Evolutionary conservation across 2,888 invertebrate genomes (phyloP), one percentile per base, ranked within the genome.

Genomic region (Microctonus aethiopoides): DNA sequence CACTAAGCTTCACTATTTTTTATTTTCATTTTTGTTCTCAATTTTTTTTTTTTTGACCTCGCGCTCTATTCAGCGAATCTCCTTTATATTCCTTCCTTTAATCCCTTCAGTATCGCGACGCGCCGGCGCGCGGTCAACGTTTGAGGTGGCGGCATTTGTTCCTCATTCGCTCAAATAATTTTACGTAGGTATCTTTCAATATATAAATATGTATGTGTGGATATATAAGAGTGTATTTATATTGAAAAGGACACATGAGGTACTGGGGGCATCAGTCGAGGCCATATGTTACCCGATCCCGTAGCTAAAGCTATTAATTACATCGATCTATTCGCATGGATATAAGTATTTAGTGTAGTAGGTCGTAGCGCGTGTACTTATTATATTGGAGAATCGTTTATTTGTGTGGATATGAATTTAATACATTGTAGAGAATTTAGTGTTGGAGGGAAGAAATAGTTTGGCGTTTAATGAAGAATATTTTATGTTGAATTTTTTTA

Each of bases 261-360:
- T 60, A n/a, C 36, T 11, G 54, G 46, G 16, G 16, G 46, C 46
- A 46, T 46, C 60, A 70, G 77, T 80, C 77, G 78, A 74, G 74
- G 78, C 84, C 84, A 84, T 84, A 84, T 85, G 85, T 85, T 84
- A 82, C 82, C 79, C 81, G 83, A 84, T 84, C 80, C 82, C 77
- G 68, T 68, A 64, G 68, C 76, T 78, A 75, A 76, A 80, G 83
- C 84, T 84, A 85, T 85, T 85, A 85, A 85, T 85, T 85, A 85
- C 83, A 84, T 84, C 83, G 83, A 84, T 84, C 83, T 82, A 68
- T 68, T 26, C 61, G 32, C 41, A 57, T 46, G 57, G 32, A 24
- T 54, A 83, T 81, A 82, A 46, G 16, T 79, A 71, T 76, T 32
- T 76, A 75, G 56, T 59, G 72, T 70, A 24, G 36, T 64, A 22